These are phyloP conservation scores for Oedothorax gibbosus DNA, from an alignment of 1,140 invertebrate genomes.

Conservation along the genomic window DNA sequence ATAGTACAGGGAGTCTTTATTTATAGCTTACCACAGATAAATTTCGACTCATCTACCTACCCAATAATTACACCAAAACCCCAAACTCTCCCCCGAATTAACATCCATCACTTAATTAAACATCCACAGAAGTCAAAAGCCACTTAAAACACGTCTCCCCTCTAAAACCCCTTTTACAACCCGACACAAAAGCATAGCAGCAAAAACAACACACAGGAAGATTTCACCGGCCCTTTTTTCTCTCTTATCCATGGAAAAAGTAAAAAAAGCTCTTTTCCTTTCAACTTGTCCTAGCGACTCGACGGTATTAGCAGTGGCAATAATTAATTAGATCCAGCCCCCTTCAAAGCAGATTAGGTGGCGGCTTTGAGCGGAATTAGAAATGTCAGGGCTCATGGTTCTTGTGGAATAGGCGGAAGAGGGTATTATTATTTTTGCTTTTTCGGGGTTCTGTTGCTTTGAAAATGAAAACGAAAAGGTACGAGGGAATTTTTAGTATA, in stretches of 20 bases:
- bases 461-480: not conserved
- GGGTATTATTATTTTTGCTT: not conserved
- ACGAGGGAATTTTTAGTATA: not conserved
- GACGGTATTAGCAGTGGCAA: not conserved
- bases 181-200: not conserved
- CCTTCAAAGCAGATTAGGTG: constrained; percentile 42
- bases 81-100: too few relatives aligned
- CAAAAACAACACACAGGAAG: not conserved
- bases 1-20: too few relatives aligned
- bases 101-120: too few relatives aligned
- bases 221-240: not conserved
- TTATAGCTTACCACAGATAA: too few relatives aligned
- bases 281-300: too few relatives aligned
- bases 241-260: constrained; percentile 2
- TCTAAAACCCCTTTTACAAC: not conserved
- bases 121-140: too few relatives aligned
- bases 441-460: not conserved
- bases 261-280: constrained; percentile 2
- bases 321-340: constrained; percentile 30
- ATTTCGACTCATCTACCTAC: too few relatives aligned
- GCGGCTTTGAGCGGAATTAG: constrained; percentile 23
- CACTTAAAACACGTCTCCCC: not conserved
- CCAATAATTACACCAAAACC: too few relatives aligned
- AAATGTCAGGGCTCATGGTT: not conserved
- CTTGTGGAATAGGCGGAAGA: not conserved